These are phyloP conservation scores for Passer domesticus DNA, from an alignment of 2,113 vertebrate genomes.

Conservation along the genomic window DNA sequence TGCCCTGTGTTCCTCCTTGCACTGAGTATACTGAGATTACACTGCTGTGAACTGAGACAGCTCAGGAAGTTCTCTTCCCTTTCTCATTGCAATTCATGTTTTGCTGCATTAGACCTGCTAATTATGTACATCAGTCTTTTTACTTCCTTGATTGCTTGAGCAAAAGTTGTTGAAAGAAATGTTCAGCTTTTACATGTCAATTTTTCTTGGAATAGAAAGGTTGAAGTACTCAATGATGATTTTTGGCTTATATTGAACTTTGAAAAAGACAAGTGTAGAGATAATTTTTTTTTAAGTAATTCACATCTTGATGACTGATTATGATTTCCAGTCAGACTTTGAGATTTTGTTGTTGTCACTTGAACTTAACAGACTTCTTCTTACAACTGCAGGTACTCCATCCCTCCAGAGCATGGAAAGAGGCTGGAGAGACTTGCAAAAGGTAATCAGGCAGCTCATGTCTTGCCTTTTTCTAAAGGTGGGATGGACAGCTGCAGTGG, in stretches of 20 bases:
- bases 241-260: neutral
- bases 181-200: neutral
- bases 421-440: conserved; percentile 93
- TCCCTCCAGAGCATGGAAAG: conserved; percentile 95
- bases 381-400: conserved; percentile 85
- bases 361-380: neutral
- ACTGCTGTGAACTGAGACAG: neutral
- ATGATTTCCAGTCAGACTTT: neutral
- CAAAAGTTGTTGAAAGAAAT: neutral
- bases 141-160: neutral
- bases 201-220: neutral
- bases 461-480: neutral
- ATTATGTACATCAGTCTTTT: neutral
- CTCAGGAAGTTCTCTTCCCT: neutral
- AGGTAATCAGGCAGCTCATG: conserved; percentile 73
- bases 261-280: neutral
- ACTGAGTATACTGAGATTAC: neutral
- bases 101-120: neutral
- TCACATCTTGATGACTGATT: neutral
- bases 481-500: neutral
- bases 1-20: neutral
- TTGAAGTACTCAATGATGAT: neutral
- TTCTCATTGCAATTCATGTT: neutral
- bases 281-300: neutral
- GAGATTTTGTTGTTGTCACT: neutral